Percentiles rank a stretch among this genome's conserved stretches.
Evolutionary conservation across 1,140 invertebrate genomes (phyloP).

Genomic region (Scaptomyza graminum): DNA sequence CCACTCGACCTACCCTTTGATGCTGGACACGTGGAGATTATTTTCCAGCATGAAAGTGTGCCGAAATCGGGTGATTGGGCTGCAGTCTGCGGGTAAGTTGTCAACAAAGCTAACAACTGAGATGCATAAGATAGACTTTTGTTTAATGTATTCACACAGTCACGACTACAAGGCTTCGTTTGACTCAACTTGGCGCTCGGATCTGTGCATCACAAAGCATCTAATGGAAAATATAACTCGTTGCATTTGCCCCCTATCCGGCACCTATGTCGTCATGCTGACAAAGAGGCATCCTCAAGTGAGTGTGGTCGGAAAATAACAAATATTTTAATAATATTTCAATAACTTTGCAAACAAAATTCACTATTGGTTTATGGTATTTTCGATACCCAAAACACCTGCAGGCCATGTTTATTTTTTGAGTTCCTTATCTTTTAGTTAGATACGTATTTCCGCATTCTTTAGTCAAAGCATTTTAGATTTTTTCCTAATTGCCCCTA

Average conservation of each 20-base stretch:
- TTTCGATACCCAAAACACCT: neutral
- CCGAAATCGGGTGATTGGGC: constrained; percentile 79
- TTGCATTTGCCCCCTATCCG: constrained; percentile 86
- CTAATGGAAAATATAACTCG: constrained; percentile 85
- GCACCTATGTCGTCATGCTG: constrained; percentile 86
- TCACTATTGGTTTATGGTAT: too few species aligned
- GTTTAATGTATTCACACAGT: constrained; percentile 25
- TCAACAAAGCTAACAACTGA: neutral
- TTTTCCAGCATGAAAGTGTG: constrained; percentile 82
- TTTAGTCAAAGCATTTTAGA: constrained; percentile 24
- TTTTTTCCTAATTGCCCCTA: constrained; percentile 8
- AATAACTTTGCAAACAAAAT: neutral
- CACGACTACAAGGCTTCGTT: constrained; percentile 82
- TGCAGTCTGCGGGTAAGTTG: constrained; percentile 78
- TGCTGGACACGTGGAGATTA: constrained; percentile 83
- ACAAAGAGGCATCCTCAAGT: constrained; percentile 85
- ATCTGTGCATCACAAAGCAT: constrained; percentile 85
- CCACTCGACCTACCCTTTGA: constrained; percentile 79
- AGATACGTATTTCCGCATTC: constrained; percentile 37
- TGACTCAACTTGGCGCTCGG: constrained; percentile 80
- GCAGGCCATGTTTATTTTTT: neutral
- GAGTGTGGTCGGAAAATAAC: constrained; percentile 58
- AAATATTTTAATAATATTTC: neutral
- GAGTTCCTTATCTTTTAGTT: neutral
- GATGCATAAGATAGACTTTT: neutral